A percentile compares a stretch with the other conserved stretches of the same genome.
Conservation (phyloP, 2,113 vertebrate genomes). For the Vidua macroura region DNA sequence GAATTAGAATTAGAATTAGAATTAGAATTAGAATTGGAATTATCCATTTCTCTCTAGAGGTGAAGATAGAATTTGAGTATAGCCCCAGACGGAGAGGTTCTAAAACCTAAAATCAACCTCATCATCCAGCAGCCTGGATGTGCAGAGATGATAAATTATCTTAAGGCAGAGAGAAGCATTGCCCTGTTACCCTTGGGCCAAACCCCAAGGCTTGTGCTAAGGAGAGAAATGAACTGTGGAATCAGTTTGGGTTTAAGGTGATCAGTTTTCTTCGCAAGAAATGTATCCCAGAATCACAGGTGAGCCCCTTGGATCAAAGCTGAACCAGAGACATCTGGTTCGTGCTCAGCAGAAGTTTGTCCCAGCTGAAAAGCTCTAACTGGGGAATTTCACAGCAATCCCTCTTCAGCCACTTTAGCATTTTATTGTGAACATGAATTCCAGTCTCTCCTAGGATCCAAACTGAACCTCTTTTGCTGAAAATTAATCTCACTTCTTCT, state of each 20-base stretch:
- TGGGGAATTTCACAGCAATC: neutral
- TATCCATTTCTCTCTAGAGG: neutral
- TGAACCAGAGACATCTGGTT: neutral
- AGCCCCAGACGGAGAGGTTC: neutral
- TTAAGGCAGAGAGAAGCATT: neutral
- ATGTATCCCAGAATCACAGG: neutral
- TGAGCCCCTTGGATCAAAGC: neutral
- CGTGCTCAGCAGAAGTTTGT: neutral
- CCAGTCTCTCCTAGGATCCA: neutral
- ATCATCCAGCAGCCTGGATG: neutral
- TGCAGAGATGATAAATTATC: neutral
- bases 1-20: neutral
- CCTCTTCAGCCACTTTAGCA: neutral
- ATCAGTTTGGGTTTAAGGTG: neutral
- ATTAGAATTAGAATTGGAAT: neutral
- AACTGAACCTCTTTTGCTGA: neutral
- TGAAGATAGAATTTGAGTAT: neutral
- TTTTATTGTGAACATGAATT: neutral
- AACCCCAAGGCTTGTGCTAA: neutral
- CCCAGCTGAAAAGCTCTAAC: neutral
- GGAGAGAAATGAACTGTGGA: neutral
- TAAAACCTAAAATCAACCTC: neutral
- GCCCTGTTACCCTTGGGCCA: neutral
- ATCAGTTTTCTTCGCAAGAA: neutral
- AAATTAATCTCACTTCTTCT: neutral